Evolutionary conservation across 1,140 invertebrate species (phyloP), one percentile per base, ranked within the genome.

Genomic region (Calosoma granatense): DNA sequence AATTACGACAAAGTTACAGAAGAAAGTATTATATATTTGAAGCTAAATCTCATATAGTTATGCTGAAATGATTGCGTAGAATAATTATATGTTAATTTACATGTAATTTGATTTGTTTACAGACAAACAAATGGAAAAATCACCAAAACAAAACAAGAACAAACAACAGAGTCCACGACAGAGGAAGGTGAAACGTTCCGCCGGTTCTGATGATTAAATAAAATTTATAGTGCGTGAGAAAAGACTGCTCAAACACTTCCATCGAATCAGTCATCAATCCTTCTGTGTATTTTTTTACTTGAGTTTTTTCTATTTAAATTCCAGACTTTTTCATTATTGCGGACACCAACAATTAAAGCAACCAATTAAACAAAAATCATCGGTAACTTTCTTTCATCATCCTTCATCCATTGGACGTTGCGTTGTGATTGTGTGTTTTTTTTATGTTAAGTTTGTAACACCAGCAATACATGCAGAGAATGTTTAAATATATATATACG

Each of bases 161-260:
- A 70, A 74, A 56, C 65, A 71, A 67, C 83, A 86, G 66, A 87
- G 85, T 59, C 85, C 86, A 59, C 83, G 82, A 65, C 78, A 85
- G 68, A 79, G 85, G 64, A 87, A 86, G 75, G 77, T 79, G 17
- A 87, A 87, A 70, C 78, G 81, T 65, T 78, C 82, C 17, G 80
- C 77, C 22, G 84, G 84, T 54, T 81, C 78, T 26, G 85, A 87
- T 54, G 26, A 26, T 26, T 26, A 54, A 55, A 55, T n/a, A 39
- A 54, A 26, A 15, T 53, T n/a, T 53, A 20, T 11, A 54, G 20
- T 14, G 22, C 54, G 54, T 55, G 22, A 41, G 20, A 55, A 43
- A 43, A 55, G 20, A 41, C 54, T 41, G 39, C 23, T 54, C 39
- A 22, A 23, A 55, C 20, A 41, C 20, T 41, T 41, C 20, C 20